Evolutionary conservation across 2,113 vertebrate species (phyloP), one percentile per base, ranked within the genome.

Genomic region (Ovibos moschatus): DNA sequence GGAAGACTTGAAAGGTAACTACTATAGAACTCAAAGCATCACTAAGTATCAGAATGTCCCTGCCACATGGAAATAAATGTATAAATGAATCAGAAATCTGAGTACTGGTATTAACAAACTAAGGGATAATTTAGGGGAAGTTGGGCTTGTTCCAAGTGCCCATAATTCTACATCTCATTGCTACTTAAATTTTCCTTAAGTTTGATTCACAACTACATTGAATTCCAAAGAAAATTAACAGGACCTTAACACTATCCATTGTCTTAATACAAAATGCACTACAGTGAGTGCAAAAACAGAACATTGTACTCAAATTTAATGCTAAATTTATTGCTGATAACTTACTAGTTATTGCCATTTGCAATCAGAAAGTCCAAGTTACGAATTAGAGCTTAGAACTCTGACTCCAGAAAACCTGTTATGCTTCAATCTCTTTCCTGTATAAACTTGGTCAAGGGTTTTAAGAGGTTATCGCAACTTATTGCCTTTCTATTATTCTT

Each of bases 311-410:
- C 91, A 97, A 97, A 95, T 60, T 92, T 96, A 97, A 98, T 98
- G 94, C 97, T 98, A 89, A 85, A 87, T 96, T 98, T 94, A 98
- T 99, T 99, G 99, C 99, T 99, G 98, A 98, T 96, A 98, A 97
- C 94, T 98, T 96, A 95, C 95, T 98, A 93, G 94, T 99, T 99
- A 99, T 99, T 99, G 99, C 99, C 98, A 95, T 98, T 98, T 98
- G 98, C 98, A 98, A 97, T 98, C 93, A 97, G 93, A 98, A 98
- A 98, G 97, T 98, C 97, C 96, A 98, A 98, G 98, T 98, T 98
- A 98, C 86, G 71, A 98, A 95, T 97, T 83, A 97, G 97, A 98
- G 97, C 97, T 0, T 58, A 95, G 10, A 98, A 97, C 96, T 98
- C 97, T 82, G 95, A 98, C 97, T 98, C 97, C 98, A 97, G 98